These are phyloP conservation scores for Phacellophora camtschatica DNA, from an alignment of 30 jellyfish, hydroid and myxozoan species.

Conservation along the genomic window DNA sequence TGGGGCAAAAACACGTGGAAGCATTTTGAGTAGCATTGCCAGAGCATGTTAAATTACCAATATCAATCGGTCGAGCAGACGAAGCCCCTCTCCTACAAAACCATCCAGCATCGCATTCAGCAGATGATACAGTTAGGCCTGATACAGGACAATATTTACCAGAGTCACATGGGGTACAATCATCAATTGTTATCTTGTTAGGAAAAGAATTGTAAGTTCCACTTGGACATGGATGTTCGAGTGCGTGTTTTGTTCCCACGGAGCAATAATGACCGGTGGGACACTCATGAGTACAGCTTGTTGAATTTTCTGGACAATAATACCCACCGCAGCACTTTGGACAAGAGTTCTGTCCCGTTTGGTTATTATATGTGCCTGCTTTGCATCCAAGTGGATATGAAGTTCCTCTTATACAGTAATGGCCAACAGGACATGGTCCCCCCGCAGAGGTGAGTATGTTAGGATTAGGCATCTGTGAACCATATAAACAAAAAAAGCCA, in stretches of 20 bases:
- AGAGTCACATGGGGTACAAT: slow-evolving; percentile 85
- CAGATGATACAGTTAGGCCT: slow-evolving; percentile 65
- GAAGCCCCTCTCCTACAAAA: slow-evolving; percentile 88
- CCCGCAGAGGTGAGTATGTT: slow-evolving; percentile 58
- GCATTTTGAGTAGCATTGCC: slow-evolving; percentile 60
- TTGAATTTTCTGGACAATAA: slow-evolving; percentile 88
- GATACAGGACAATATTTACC: slow-evolving; percentile 86
- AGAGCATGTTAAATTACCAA: slow-evolving; percentile 66
- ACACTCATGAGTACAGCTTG: slow-evolving; percentile 64
- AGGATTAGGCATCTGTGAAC: slow-evolving; percentile 78
- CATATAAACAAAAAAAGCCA: slow-evolving; percentile 79
- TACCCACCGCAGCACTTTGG: slow-evolving; percentile 79
- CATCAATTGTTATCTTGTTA: slow-evolving; percentile 46
- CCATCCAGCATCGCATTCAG: slow-evolving; percentile 90
- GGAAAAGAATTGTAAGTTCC: slow-evolving; percentile 77
- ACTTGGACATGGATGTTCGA: slow-evolving; percentile 77
- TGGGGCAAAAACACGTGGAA: slow-evolving; percentile 73
- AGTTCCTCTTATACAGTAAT: slow-evolving; percentile 65
- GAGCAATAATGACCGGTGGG: slow-evolving; percentile 87
- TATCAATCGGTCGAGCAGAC: slow-evolving; percentile 76
- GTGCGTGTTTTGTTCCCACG: slow-evolving; percentile 55
- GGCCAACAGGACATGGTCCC: slow-evolving; percentile 90
- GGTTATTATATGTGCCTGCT: slow-evolving; percentile 82
- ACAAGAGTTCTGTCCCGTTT: slow-evolving; percentile 83
- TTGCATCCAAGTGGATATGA: slow-evolving; percentile 86